Conservation (phyloP, 2,113 vertebrate genomes). For the Connochaetes taurinus region DNA sequence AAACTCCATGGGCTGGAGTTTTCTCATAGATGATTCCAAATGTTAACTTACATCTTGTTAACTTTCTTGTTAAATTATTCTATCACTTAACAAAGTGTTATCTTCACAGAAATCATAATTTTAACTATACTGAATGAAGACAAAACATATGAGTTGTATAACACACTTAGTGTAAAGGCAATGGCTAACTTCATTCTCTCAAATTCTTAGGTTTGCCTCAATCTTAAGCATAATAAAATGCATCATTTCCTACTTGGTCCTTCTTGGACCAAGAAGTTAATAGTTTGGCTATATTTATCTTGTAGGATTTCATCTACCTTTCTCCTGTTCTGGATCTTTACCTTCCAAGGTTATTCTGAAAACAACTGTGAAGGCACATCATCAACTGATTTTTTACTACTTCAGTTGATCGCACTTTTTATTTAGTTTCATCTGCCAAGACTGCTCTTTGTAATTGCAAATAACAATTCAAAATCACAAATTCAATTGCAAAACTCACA, state of each 20-base stretch:
- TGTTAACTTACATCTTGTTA: neutral
- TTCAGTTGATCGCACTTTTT: neutral
- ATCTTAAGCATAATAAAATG: neutral
- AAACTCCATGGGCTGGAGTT: neutral
- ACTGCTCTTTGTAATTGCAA: neutral
- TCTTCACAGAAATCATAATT: neutral
- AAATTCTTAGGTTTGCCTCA: neutral
- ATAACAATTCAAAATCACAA: neutral
- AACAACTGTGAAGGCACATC: neutral
- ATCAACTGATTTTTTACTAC: neutral
- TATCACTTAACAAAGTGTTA: neutral
- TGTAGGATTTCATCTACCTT: neutral
- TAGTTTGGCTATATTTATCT: neutral
- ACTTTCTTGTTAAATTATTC: neutral
- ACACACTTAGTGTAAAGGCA: neutral
- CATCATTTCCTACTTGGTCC: neutral
- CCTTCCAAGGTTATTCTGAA: neutral
- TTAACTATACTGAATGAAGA: neutral
- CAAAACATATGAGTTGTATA: neutral
- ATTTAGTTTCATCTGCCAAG: neutral
- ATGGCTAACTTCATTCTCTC: neutral
- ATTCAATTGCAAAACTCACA: neutral
- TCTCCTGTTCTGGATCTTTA: neutral
- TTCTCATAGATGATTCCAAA: constrained; percentile 26
- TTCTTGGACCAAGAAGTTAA: neutral